Base-by-base conservation (phyloP, 2,888 invertebrate species). In the Melikaiella ostensackeni region DNA sequence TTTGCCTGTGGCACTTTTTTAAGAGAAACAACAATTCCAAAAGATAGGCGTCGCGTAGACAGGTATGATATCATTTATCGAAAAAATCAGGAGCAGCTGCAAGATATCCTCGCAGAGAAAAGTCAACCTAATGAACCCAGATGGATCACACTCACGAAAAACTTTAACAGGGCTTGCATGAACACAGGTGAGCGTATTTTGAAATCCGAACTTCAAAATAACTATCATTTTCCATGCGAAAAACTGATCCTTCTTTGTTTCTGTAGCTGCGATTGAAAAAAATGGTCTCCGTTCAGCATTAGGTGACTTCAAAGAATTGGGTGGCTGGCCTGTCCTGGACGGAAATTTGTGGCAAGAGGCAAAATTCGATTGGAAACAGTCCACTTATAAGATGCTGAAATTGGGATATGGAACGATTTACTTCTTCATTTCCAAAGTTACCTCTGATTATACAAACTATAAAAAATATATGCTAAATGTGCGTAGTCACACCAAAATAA, bases 251-350 rank as follows among this genome's bases (percentile, higher is more conserved):
- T 30, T 30, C 4, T 30, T 30, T 30, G 2, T 30, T 30, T 30
- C 4, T 30, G 2, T 30, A 30, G 30, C 30, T 30, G 4, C 30
- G 30, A 98, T 98, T 86, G 97, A 98, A 89, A 92, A 94, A 3
- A 94, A 95, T 74, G 98, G 97, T 0, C 91, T 96, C 62, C 92
- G 92, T 6, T 97, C 98, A 0, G 93, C 98, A 59, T 91, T 94
- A 76, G 92, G 93, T 0, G 95, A 97, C 89, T 92, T 98, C 75
- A 93, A 93, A 55, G 92, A 94, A n/a, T 93, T 98, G 30, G 98
- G 98, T 0, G 98, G 98, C 6, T 99, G 98, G 98, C 98, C 99
- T 0, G 96, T 97, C n/a, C 92, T 98, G 55, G 95, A 96, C 82
- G 97, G 96, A 0, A 93, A 94, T 38, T 82, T 89, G 0, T 98